A percentile compares a stretch with the other conserved stretches of the same genome.
phyloP scores from a whole-genome alignment of 1,140 invertebrate species.

The Plutomurus gul region DNA sequence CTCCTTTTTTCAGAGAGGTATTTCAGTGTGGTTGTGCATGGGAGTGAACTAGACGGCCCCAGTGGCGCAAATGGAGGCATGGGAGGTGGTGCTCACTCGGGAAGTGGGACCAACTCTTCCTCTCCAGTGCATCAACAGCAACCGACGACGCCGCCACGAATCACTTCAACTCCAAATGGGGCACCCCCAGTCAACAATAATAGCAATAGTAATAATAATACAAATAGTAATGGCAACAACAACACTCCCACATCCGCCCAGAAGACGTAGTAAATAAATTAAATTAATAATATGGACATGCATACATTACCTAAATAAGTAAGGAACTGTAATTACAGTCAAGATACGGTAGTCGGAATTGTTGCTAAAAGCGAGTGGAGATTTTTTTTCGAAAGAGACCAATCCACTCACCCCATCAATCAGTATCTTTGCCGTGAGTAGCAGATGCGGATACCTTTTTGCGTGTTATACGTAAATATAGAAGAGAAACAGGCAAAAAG shows the following conservation, averaged over 20 bases:
- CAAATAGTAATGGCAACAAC: slow-evolving; percentile 32
- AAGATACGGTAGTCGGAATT: not conserved
- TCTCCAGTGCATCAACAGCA: slow-evolving; percentile 47
- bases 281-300: not conserved
- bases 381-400: not conserved
- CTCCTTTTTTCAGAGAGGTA: slow-evolving; percentile 56
- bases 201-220: slow-evolving; percentile 38
- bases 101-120: slow-evolving; percentile 47
- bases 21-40: slow-evolving; percentile 59
- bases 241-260: slow-evolving; percentile 44
- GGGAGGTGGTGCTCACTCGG: slow-evolving; percentile 39
- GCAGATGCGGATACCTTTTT: not conserved
- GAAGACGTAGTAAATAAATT: slow-evolving; percentile 38
- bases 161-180: slow-evolving; percentile 45
- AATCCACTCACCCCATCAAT: not conserved
- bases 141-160: slow-evolving; percentile 48
- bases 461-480: not conserved
- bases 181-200: slow-evolving; percentile 6
- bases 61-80: slow-evolving; percentile 23
- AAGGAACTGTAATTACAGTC: not conserved
- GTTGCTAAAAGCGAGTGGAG: not conserved
- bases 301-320: slow-evolving; percentile 1
- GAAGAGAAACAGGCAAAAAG: not conserved
- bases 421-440: not conserved
- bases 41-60: slow-evolving; percentile 56